Percentiles rank a stretch among this genome's conserved stretches.
Conservation (phyloP, 2,888 invertebrate species). For the Rugalucina vietnamica region DNA sequence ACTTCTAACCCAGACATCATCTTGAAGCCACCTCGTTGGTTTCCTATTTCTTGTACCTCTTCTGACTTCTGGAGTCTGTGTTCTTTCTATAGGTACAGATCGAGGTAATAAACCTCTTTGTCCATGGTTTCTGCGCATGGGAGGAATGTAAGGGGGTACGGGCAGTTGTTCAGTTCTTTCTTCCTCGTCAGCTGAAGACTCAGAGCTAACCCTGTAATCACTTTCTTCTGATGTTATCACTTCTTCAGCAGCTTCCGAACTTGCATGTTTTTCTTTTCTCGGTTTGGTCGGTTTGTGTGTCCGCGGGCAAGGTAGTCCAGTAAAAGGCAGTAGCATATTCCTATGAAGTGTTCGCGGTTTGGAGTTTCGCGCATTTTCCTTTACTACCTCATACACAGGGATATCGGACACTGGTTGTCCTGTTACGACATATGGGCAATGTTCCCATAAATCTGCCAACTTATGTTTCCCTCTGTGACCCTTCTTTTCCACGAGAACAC, state of each 20-base stretch:
- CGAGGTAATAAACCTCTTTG: not conserved
- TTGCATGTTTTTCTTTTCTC: not conserved
- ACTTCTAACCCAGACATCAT: not conserved
- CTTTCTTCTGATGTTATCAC: not conserved
- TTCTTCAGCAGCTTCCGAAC: not conserved
- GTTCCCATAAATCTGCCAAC: not conserved
- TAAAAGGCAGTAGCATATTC: not conserved
- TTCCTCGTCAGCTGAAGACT: slow-evolving; percentile 1
- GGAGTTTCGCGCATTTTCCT: not conserved
- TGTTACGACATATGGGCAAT: not conserved
- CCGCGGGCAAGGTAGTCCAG: not conserved
- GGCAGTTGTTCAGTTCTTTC: too few relatives aligned
- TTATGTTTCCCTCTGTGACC: not conserved
- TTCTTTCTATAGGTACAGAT: not conserved
- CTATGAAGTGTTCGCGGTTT: not conserved
- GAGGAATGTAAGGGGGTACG: not conserved
- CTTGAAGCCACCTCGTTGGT: not conserved
- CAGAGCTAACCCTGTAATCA: not conserved
- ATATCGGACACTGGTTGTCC: not conserved
- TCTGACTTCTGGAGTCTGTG: not conserved
- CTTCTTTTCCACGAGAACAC: not conserved
- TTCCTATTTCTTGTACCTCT: not conserved
- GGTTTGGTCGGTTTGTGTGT: not conserved
- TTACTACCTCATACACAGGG: not conserved
- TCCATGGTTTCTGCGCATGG: not conserved